These are phyloP conservation scores for Penaeus monodon DNA, from an alignment of 2,888 invertebrate genomes.

Conservation along the genomic window DNA sequence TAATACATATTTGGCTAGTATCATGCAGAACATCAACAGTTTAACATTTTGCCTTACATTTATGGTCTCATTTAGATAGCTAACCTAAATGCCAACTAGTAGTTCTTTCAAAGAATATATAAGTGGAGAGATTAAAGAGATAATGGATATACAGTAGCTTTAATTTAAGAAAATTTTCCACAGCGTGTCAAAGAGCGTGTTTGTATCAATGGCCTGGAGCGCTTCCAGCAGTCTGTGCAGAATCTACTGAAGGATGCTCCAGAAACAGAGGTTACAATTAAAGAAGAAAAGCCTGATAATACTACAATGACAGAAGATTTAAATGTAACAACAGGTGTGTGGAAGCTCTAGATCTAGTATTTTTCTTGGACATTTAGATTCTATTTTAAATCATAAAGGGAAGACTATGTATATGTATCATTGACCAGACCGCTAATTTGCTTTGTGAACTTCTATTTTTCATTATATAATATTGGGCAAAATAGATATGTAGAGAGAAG, in stretches of 20 bases:
- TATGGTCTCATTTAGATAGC: neutral
- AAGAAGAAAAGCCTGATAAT: neutral
- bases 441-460: too few relatives aligned
- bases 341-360: too few relatives aligned
- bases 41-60: neutral
- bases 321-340: neutral
- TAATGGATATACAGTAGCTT: neutral
- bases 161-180: neutral
- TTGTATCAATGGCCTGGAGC: neutral
- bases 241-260: conserved; percentile 37
- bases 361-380: too few relatives aligned
- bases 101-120: neutral
- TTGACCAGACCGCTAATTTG: too few relatives aligned
- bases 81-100: neutral
- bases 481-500: too few relatives aligned
- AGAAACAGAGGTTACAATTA: neutral
- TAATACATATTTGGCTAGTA: too few relatives aligned
- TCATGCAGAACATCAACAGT: too few relatives aligned
- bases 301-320: neutral
- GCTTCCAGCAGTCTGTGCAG: conserved; percentile 25
- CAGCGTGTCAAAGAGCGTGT: conserved; percentile 25
- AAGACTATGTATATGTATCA: too few relatives aligned
- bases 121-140: neutral
- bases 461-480: too few relatives aligned
- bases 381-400: too few relatives aligned